A percentile compares a stretch with the other conserved stretches of the same genome.
phyloP scores from a whole-genome alignment of 2,888 invertebrate genomes.

The Lathronympha strigana region DNA sequence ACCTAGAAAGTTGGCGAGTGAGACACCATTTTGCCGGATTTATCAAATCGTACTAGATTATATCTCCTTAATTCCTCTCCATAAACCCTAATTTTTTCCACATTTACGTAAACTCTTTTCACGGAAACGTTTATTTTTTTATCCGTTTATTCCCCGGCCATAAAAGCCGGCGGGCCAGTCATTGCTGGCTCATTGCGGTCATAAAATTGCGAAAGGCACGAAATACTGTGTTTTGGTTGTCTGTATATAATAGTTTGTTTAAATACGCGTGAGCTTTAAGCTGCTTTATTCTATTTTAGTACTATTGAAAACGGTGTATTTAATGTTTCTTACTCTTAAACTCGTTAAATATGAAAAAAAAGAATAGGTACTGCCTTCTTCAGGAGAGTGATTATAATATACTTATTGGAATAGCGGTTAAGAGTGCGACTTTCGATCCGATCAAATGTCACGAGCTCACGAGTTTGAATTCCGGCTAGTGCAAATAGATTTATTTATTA shows the following conservation, averaged over 20 bases:
- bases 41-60: neutral
- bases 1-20: too few species aligned
- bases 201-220: conserved; percentile 21
- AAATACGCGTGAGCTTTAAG: neutral
- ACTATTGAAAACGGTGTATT: neutral
- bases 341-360: too few species aligned
- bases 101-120: neutral
- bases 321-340: neutral
- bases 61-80: neutral
- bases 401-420: too few species aligned
- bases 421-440: too few species aligned
- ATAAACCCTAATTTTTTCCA: neutral
- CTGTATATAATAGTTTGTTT: neutral
- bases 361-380: too few species aligned
- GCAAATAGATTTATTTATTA: neutral
- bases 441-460: too few species aligned
- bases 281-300: neutral
- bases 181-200: conserved; percentile 13
- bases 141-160: conserved; percentile 15
- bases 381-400: too few species aligned
- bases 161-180: conserved; percentile 17
- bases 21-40: neutral
- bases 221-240: neutral
- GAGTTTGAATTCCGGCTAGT: too few species aligned
- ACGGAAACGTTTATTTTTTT: conserved; percentile 9